Percentiles rank a stretch among this genome's conserved stretches.
Conservation (phyloP, 2,888 invertebrate genomes). For the Homarus gammarus region DNA sequence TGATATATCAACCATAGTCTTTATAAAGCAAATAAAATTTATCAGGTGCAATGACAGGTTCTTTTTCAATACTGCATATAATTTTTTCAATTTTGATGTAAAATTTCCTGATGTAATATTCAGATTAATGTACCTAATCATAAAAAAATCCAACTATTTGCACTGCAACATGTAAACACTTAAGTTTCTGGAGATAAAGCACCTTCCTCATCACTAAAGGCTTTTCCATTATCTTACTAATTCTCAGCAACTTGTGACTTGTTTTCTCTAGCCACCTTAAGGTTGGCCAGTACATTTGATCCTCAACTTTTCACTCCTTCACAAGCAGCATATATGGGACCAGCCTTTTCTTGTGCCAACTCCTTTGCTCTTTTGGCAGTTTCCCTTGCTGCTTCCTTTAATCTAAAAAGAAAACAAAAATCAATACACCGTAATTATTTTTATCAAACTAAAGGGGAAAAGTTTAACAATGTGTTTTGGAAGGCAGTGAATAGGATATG, state of each 20-base stretch:
- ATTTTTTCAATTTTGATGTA: too few relatives aligned
- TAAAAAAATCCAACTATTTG: neutral
- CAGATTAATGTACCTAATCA: too few relatives aligned
- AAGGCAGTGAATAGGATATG: too few relatives aligned
- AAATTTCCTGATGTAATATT: too few relatives aligned
- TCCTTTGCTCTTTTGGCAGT: constrained; percentile 70
- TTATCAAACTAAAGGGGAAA: neutral
- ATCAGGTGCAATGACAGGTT: too few relatives aligned
- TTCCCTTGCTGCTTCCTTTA: constrained; percentile 68
- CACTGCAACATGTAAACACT: neutral
- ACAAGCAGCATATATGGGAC: constrained; percentile 72
- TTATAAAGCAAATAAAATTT: too few relatives aligned
- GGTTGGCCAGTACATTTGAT: neutral
- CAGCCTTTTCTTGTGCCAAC: constrained; percentile 67
- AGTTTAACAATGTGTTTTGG: neutral
- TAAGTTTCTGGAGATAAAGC: neutral
- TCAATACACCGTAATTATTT: too few relatives aligned
- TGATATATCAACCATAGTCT: too few relatives aligned
- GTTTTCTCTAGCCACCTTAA: neutral
- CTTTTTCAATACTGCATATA: too few relatives aligned
- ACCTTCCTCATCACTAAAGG: neutral
- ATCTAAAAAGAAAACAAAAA: constrained; percentile 33
- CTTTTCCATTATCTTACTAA: neutral
- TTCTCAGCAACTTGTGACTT: neutral
- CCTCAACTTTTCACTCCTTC: constrained; percentile 65